phyloP scores from a whole-genome alignment of 2,797 vertebrate species.

The Trachops cirrhosus region DNA sequence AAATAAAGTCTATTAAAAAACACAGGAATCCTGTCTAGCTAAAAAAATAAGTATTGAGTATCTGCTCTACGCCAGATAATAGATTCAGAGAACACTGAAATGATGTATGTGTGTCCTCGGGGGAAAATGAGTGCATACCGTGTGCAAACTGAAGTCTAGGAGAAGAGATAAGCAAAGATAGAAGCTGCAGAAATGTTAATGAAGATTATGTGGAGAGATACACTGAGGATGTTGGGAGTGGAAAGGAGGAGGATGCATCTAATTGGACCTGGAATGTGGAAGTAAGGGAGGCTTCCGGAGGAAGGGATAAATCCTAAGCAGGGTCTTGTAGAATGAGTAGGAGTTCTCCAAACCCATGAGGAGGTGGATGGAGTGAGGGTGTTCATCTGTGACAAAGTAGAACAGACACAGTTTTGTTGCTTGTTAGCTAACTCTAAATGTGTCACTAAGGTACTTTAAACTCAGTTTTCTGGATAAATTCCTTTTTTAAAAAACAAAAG shows the following conservation, averaged over 20 bases:
- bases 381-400: background rate
- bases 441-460: background rate
- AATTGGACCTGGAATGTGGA: background rate
- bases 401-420: background rate
- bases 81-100: background rate
- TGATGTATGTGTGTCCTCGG: background rate
- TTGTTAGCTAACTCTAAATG: background rate
- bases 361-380: background rate
- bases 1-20: background rate
- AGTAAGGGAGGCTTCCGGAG: background rate
- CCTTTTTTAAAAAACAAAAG: background rate
- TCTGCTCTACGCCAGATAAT: background rate
- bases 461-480: conserved; percentile 14
- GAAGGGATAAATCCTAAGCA: background rate
- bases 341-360: background rate
- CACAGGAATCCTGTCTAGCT: background rate
- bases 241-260: background rate
- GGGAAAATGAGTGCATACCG: background rate
- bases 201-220: background rate
- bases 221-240: background rate
- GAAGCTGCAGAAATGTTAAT: background rate
- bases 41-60: background rate
- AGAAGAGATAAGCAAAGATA: background rate
- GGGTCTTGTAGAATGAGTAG: background rate
- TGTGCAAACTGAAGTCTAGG: background rate